Evolutionary conservation across 2,888 invertebrate genomes (phyloP).

Genomic region (Drosophila borborema): DNA sequence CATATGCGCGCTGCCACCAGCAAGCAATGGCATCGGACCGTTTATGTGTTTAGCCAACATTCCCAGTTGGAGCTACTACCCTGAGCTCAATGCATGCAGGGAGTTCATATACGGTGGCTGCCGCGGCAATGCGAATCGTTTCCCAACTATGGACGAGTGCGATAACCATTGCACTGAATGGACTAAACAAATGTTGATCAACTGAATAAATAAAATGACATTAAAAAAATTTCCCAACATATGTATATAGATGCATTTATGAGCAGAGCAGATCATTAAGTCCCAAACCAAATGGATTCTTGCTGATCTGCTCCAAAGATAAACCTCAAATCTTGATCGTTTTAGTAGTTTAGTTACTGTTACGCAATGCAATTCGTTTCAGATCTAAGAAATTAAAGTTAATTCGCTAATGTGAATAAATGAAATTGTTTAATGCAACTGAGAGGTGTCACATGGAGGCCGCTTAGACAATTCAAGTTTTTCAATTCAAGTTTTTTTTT

Average conservation of each 20-base stretch:
- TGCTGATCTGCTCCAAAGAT: too few relatives aligned
- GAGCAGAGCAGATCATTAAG: background rate
- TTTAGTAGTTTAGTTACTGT: too few relatives aligned
- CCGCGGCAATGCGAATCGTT: conserved; percentile 70
- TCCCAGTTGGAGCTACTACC: conserved; percentile 41
- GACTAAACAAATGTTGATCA: background rate
- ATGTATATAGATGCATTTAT: background rate
- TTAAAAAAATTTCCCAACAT: too few relatives aligned
- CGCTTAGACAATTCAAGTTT: too few relatives aligned
- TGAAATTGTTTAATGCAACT: too few relatives aligned
- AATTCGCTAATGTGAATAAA: background rate
- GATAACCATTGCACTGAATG: conserved; percentile 50
- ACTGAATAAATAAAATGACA: conserved; percentile 8
- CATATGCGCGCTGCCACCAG: conserved; percentile 34
- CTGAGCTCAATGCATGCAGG: conserved; percentile 48
- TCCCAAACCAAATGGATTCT: too few relatives aligned
- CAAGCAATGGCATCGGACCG: conserved; percentile 51
- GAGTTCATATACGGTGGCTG: conserved; percentile 69
- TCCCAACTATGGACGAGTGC: conserved; percentile 40
- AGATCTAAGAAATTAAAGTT: too few relatives aligned
- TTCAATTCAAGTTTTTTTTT: too few relatives aligned
- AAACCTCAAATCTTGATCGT: too few relatives aligned
- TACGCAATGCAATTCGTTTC: too few relatives aligned
- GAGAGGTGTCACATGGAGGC: too few relatives aligned
- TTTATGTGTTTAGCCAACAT: conserved; percentile 46